Percentiles rank a stretch among this genome's conserved stretches.
phyloP scores from a whole-genome alignment of 2,113 vertebrate genomes.

The Lethenteron reissneri region DNA sequence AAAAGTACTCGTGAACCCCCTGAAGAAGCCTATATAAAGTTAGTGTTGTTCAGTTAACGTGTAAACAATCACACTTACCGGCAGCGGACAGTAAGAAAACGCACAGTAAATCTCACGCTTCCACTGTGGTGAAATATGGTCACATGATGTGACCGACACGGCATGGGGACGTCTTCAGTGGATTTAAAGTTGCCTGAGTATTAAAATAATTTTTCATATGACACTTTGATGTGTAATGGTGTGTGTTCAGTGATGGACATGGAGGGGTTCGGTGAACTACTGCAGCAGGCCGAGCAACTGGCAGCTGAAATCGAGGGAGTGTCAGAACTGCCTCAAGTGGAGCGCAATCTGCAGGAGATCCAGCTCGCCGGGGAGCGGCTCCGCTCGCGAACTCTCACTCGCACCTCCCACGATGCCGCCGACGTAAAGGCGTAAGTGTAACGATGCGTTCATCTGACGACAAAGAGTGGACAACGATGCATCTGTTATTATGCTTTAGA shows the following conservation, averaged over 20 bases:
- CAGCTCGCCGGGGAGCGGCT: slow-evolving; percentile 82
- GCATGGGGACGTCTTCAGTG: no score
- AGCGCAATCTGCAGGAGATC: slow-evolving; percentile 82
- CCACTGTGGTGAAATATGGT: no score
- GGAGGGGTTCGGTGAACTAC: slow-evolving; percentile 77
- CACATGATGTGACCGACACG: no score
- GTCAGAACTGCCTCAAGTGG: slow-evolving; percentile 73
- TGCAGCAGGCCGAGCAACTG: slow-evolving; percentile 91
- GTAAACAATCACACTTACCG: no score
- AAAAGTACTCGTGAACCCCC: no score
- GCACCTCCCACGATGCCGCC: slow-evolving; percentile 76
- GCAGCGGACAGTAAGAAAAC: no score
- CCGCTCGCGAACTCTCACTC: slow-evolving; percentile 66
- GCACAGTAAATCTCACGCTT: no score
- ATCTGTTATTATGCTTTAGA: neutral
- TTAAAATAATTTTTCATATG: no score
- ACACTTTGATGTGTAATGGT: no score
- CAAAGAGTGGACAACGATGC: neutral
- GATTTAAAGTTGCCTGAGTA: no score
- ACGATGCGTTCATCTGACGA: neutral
- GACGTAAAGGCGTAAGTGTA: slow-evolving; percentile 81
- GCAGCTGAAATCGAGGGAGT: slow-evolving; percentile 85
- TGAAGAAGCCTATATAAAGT: no score
- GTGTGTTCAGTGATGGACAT: slow-evolving; percentile 37
- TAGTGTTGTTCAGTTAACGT: no score